phyloP scores from a whole-genome alignment of 1,140 invertebrate species.

The Dendroctonus ponderosae region DNA sequence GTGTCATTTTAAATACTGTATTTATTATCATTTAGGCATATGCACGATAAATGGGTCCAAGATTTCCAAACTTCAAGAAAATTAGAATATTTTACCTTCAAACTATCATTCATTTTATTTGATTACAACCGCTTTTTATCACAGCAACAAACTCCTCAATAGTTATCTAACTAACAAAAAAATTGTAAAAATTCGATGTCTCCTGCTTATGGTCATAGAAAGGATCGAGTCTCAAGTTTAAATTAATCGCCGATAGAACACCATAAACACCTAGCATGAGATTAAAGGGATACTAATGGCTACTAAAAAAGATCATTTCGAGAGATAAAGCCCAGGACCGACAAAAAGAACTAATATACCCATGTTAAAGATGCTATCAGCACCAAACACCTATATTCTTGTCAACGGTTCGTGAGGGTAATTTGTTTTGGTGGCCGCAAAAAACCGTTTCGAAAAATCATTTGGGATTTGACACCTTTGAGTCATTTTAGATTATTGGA shows the following conservation, averaged over 20 bases:
- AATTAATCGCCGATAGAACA: conserved; percentile 1
- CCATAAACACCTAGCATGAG: conserved; percentile 13
- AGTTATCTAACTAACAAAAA: no score
- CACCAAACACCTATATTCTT: conserved; percentile 32
- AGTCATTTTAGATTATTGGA: neutral
- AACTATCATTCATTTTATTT: no score
- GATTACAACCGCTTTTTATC: no score
- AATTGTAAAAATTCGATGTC: no score
- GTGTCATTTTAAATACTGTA: conserved; percentile 3
- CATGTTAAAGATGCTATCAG: conserved; percentile 33
- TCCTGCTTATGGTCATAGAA: no score
- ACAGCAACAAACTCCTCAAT: no score
- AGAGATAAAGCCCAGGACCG: conserved; percentile 27
- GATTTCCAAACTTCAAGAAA: no score
- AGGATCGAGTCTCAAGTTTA: no score
- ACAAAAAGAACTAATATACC: conserved; percentile 35
- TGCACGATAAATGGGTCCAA: no score
- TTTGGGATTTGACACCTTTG: conserved; percentile 12
- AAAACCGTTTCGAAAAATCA: conserved; percentile 15
- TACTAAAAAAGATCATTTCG: conserved; percentile 30
- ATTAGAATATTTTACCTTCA: no score
- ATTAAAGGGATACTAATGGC: conserved; percentile 23
- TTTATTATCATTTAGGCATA: neutral
- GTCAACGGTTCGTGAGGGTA: conserved; percentile 26
- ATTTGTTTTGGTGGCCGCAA: conserved; percentile 24